A percentile compares a stretch with the other conserved stretches of the same genome.
These are phyloP conservation scores for Jordanella pulchra DNA, from an alignment of 2,797 vertebrate species.

Conservation along the genomic window DNA sequence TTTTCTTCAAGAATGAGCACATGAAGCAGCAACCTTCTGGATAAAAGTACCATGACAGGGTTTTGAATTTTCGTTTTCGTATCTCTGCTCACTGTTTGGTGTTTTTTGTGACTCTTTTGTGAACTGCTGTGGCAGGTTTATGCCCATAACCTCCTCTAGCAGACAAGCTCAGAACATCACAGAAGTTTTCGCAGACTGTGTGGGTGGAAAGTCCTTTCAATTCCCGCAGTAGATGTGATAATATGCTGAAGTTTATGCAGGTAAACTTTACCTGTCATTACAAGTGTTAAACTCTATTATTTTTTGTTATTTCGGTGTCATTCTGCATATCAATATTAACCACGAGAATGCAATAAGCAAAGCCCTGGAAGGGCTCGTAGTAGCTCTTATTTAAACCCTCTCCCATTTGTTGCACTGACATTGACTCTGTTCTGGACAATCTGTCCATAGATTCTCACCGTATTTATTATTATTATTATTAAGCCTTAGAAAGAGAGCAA, in stretches of 20 bases:
- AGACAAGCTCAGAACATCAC: constrained; percentile 82
- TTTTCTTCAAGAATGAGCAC: constrained; percentile 88
- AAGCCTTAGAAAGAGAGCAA: constrained; percentile 72
- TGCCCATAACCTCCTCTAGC: constrained; percentile 80
- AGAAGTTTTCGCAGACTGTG: constrained; percentile 80
- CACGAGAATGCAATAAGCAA: constrained; percentile 82
- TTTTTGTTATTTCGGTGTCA: constrained; percentile 43
- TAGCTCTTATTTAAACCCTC: constrained; percentile 77
- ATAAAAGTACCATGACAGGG: constrained; percentile 71
- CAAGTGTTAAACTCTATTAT: constrained; percentile 67
- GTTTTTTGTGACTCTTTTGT: constrained; percentile 86
- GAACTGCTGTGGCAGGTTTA: constrained; percentile 83
- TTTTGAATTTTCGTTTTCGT: constrained; percentile 60
- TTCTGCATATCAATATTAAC: constrained; percentile 76
- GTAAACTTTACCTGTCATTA: constrained; percentile 63
- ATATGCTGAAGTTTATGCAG: constrained; percentile 72
- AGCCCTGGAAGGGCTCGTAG: constrained; percentile 74
- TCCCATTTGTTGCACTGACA: constrained; percentile 78
- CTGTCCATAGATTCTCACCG: constrained; percentile 74
- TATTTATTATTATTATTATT: constrained; percentile 76
- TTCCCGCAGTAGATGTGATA: constrained; percentile 64
- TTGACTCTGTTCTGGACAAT: constrained; percentile 76
- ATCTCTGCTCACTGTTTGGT: constrained; percentile 82
- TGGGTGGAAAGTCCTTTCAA: constrained; percentile 78
- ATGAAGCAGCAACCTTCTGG: constrained; percentile 73